Conservation (phyloP, 2,888 invertebrate genomes). For the Leptothorax acervorum region DNA sequence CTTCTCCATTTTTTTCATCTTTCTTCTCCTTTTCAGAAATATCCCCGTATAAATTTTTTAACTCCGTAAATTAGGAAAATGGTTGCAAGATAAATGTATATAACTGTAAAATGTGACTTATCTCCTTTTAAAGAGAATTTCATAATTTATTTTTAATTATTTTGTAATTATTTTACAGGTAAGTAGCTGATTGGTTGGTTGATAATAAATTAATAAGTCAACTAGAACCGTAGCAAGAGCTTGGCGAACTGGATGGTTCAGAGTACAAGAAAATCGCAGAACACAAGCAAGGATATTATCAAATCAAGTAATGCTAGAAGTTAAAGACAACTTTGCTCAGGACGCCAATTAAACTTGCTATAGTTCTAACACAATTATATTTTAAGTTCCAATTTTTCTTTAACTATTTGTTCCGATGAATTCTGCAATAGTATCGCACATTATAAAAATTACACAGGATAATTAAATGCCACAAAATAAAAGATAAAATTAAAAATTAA, state of each 20-base stretch:
- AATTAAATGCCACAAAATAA: not conserved
- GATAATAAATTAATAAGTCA: conserved; percentile 8
- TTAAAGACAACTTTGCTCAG: not conserved
- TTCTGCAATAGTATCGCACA: not conserved
- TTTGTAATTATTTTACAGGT: not conserved
- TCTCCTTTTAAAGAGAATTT: not conserved
- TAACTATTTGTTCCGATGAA: not conserved
- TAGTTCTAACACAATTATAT: not conserved
- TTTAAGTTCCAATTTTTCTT: not conserved
- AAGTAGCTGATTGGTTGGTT: conserved; percentile 4
- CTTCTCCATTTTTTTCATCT: not conserved
- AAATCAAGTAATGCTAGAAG: not conserved
- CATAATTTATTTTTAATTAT: not conserved
- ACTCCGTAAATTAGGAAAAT: not conserved
- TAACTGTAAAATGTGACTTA: not conserved
- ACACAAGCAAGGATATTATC: not conserved
- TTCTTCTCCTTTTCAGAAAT: not conserved
- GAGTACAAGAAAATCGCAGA: not conserved
- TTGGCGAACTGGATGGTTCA: not conserved
- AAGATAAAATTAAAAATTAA: not conserved
- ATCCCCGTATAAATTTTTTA: not conserved
- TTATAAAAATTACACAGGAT: not conserved
- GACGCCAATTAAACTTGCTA: not conserved
- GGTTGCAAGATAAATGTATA: not conserved
- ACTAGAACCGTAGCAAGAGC: not conserved